A percentile compares a stretch with the other conserved stretches of the same genome.
phyloP scores from a whole-genome alignment of 2,113 vertebrate genomes.

The Ginglymostoma cirratum region DNA sequence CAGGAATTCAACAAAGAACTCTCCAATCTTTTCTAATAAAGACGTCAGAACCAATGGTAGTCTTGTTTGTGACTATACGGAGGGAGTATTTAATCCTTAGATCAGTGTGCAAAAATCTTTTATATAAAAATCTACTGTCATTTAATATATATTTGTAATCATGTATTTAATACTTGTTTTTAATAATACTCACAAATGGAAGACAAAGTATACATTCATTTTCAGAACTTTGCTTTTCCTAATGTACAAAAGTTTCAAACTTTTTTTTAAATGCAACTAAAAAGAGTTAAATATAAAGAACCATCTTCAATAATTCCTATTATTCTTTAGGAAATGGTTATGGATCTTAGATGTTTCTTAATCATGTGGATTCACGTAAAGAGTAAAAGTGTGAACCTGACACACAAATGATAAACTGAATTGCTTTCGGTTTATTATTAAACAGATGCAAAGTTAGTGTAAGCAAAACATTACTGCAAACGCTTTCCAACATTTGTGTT shows the following conservation, averaged over 20 bases:
- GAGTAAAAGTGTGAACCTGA: neutral
- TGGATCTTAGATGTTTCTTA: neutral
- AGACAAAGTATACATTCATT: neutral
- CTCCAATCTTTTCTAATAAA: neutral
- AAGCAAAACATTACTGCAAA: neutral
- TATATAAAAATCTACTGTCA: too few relatives aligned
- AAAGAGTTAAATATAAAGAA: neutral
- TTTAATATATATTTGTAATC: neutral
- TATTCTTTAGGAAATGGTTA: neutral
- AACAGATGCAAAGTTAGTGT: neutral
- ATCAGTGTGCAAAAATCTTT: neutral
- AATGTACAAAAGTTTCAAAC: neutral
- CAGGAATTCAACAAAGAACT: neutral
- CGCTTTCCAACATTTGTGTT: neutral
- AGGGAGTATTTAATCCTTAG: neutral
- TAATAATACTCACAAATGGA: neutral
- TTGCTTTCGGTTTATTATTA: neutral
- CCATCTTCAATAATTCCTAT: neutral
- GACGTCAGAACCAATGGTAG: neutral
- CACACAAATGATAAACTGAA: neutral
- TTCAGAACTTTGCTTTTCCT: neutral
- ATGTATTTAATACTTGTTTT: neutral
- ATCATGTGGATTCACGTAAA: neutral
- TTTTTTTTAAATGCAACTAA: neutral
- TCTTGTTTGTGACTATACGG: neutral